phyloP scores from a whole-genome alignment of 1,140 invertebrate genomes.

The Drosophila seguyi region DNA sequence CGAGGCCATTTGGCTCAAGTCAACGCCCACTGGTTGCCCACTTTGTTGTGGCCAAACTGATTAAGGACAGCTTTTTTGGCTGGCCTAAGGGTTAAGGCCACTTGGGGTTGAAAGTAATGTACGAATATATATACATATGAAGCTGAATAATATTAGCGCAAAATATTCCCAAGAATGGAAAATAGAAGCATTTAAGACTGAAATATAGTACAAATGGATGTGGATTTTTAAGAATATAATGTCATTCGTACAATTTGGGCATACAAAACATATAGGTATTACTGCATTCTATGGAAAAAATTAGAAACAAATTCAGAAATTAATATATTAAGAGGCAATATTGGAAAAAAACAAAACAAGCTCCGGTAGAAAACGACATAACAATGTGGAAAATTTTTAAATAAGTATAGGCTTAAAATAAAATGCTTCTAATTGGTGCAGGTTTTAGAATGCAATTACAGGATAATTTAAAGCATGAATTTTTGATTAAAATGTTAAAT shows the following conservation, averaged over 20 bases:
- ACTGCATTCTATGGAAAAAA: too few relatives aligned
- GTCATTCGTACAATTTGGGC: neutral
- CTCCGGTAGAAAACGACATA: too few relatives aligned
- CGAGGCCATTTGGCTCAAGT: constrained; percentile 38
- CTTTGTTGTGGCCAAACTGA: constrained; percentile 49
- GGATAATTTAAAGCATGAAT: too few relatives aligned
- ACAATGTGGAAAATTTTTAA: too few relatives aligned
- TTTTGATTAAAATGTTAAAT: too few relatives aligned
- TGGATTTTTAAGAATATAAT: too few relatives aligned
- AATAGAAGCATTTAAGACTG: neutral
- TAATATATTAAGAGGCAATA: too few relatives aligned
- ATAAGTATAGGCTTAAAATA: neutral
- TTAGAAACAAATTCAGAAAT: too few relatives aligned
- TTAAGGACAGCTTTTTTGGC: constrained; percentile 16
- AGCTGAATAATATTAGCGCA: neutral
- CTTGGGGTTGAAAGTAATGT: constrained; percentile 18
- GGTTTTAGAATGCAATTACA: too few relatives aligned
- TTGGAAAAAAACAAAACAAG: too few relatives aligned
- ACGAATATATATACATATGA: neutral
- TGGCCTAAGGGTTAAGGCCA: neutral
- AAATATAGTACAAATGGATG: neutral
- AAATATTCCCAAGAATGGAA: neutral
- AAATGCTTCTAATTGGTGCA: neutral
- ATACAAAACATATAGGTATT: too few relatives aligned
- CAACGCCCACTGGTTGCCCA: constrained; percentile 47